These are phyloP conservation scores for Coregonus sp. DNA, from an alignment of 2,797 vertebrate species.

Conservation along the genomic window DNA sequence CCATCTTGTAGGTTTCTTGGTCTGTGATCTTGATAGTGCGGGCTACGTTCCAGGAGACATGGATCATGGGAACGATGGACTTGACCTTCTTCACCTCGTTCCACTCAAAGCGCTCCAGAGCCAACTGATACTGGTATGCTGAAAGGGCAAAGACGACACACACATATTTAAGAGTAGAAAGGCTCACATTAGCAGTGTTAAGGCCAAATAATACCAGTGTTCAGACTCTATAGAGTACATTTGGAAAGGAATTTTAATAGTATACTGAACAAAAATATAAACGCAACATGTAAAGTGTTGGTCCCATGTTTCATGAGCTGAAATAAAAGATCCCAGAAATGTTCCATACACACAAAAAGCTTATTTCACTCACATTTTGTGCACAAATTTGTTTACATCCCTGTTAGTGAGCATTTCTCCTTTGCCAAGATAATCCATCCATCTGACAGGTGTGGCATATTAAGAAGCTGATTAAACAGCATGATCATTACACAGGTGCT, in stretches of 20 bases:
- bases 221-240: neutral
- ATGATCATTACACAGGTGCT: too few relatives aligned
- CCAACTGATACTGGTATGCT: conserved; percentile 88
- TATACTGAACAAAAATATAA: neutral
- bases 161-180: neutral
- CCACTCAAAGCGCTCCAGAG: conserved; percentile 85
- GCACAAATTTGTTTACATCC: too few relatives aligned
- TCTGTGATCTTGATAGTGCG: conserved; percentile 82
- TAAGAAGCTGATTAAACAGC: too few relatives aligned
- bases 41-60: conserved; percentile 85
- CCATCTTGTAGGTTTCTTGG: conserved; percentile 79
- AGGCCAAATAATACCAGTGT: neutral
- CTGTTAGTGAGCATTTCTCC: too few relatives aligned
- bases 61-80: conserved; percentile 87
- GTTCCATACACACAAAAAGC: too few relatives aligned
- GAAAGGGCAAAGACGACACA: conserved; percentile 34
- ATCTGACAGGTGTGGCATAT: too few relatives aligned
- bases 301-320: too few relatives aligned
- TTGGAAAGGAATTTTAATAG: neutral
- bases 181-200: neutral
- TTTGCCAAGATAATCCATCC: too few relatives aligned
- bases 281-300: too few relatives aligned
- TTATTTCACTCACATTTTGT: too few relatives aligned
- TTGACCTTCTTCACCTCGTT: conserved; percentile 86
- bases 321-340: too few relatives aligned